A percentile compares a stretch with the other conserved stretches of the same genome.
Evolutionary conservation across 2,797 vertebrate genomes (phyloP).

Genomic region (Sebastes vulpes): DNA sequence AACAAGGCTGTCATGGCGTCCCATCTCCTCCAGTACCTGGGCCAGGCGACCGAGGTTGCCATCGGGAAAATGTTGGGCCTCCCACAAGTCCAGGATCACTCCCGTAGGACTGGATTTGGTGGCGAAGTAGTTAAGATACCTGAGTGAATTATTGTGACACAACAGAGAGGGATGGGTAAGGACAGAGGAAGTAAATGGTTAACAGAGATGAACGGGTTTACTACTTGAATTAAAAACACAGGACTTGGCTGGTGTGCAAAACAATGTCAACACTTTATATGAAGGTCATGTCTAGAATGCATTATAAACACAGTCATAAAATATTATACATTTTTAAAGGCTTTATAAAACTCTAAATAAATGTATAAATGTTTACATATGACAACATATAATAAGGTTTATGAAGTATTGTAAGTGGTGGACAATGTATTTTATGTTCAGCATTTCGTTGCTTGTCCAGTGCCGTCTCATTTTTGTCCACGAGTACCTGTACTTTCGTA

Average conservation of each 20-base stretch:
- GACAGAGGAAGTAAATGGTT: neutral
- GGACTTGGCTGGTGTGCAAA: neutral
- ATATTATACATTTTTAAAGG: neutral
- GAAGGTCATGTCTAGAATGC: too few relatives aligned
- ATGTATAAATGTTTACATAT: neutral
- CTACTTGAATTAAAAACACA: neutral
- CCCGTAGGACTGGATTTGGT: slow-evolving; percentile 98
- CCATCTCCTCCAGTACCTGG: slow-evolving; percentile 98
- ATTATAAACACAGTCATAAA: too few relatives aligned
- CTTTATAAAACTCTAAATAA: neutral
- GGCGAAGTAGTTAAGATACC: slow-evolving; percentile 99
- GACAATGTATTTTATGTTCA: neutral
- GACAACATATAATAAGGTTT: neutral
- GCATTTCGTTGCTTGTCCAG: neutral
- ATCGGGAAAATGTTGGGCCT: slow-evolving; percentile 97
- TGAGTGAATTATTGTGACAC: slow-evolving; percentile 53
- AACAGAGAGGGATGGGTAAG: neutral
- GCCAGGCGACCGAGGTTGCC: slow-evolving; percentile 95
- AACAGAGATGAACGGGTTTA: neutral
- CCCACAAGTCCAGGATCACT: slow-evolving; percentile 98
- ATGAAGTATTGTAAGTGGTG: too few relatives aligned
- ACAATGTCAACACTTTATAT: neutral
- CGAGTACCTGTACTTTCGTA: too few relatives aligned
- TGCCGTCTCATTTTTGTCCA: too few relatives aligned
- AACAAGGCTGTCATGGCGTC: slow-evolving; percentile 93